Evolutionary conservation across 2,888 invertebrate genomes (phyloP), one percentile per base, ranked within the genome.

Genomic region (Pyralis farinalis): DNA sequence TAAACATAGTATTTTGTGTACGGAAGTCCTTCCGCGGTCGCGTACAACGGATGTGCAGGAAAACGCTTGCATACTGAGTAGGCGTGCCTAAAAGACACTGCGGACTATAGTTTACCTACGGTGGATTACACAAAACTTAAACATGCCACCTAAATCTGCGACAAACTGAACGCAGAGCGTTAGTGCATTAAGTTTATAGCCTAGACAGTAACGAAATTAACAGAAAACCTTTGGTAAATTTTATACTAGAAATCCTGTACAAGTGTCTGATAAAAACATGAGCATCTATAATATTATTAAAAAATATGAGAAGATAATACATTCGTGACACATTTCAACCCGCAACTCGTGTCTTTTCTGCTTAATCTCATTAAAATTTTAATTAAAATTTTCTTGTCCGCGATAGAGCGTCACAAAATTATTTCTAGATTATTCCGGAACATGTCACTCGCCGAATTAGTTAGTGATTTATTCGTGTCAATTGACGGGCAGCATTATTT

Each of bases 41-140:
- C 77, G 74, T 81, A 82, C 78, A 84, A 81, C 84, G 87, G 85
- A 86, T 87, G 79, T 85, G 73, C 76, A 82, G 84, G 79, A 80
- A 85, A 83, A 82, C 82, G 82, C 83, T 83, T 84, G 88, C 88
- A 88, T 88, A 85, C 86, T 84, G 84, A 88, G 80, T 81, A 86
- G 84, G 76, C 85, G 83, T 81, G 78, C 86, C 84, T 86, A 85
- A 86, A 87, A 88, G 86, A 87, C 82, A 87, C 81, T 85, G 84
- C 84, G 79, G 87, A 80, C 79, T 86, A 80, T 79, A 77, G 75
- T 76, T 79, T 75, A 83, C 80, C 75, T 80, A 83, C 77, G 73
- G 63, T 61, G 78, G 85, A 83, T 83, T 86, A 85, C 78, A 80
- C 79, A 70, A 84, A 87, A 85, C 77, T 79, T 80, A 75, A 83